Evolutionary conservation across 2,797 vertebrate genomes (phyloP).

Genomic region (Alectoris magna): DNA sequence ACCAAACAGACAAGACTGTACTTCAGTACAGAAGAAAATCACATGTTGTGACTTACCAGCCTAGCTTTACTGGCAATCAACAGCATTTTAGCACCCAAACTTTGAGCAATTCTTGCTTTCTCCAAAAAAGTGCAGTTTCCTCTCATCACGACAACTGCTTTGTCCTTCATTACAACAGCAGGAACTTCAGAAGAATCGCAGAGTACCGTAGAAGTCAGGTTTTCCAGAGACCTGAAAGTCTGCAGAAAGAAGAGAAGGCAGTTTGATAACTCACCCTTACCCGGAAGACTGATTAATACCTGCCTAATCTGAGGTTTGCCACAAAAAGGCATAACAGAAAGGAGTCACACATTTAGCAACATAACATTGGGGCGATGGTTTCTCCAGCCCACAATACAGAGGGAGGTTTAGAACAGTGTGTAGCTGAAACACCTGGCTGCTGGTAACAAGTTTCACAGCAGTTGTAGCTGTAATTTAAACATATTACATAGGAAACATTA

Average conservation of each 20-base stretch:
- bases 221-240: constrained; percentile 79
- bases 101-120: constrained; percentile 88
- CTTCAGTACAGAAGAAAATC: background rate
- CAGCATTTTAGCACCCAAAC: constrained; percentile 82
- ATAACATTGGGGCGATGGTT: background rate
- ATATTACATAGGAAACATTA: background rate
- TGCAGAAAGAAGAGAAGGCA: constrained; percentile 61
- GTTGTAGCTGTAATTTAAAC: background rate
- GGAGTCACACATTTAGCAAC: background rate
- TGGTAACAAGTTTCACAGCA: background rate
- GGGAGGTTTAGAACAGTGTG: rapidly evolving
- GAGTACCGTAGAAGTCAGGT: constrained; percentile 82
- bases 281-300: background rate
- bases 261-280: background rate
- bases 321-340: background rate
- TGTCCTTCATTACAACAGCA: constrained; percentile 75
- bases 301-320: background rate
- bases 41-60: constrained; percentile 65
- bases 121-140: constrained; percentile 86
- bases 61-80: constrained; percentile 84
- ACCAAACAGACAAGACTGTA: rapidly evolving
- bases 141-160: constrained; percentile 86
- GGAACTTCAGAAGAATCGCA: constrained; percentile 82
- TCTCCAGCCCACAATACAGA: background rate
- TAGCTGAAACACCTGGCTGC: background rate